A percentile compares a stretch with the other conserved stretches of the same genome.
Evolutionary conservation across 2,113 vertebrate species (phyloP).

Genomic region (Ammodytes dubius): DNA sequence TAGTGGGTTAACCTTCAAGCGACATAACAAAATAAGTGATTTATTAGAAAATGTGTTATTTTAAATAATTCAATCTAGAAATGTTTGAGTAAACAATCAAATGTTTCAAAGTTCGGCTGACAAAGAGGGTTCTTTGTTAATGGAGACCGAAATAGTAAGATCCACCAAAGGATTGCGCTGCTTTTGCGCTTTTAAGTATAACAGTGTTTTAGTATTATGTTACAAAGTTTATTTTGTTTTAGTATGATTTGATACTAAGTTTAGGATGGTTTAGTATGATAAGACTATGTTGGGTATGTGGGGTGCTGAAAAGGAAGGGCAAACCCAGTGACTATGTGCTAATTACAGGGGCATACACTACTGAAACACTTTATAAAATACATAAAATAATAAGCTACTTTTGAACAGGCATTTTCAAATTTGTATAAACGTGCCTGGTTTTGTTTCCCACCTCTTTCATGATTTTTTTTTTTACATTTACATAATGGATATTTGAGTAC

Average conservation of each 20-base stretch:
- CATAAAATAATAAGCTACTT: neutral
- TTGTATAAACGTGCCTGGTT: neutral
- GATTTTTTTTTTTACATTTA: neutral
- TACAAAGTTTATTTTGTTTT: neutral
- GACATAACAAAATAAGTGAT: neutral
- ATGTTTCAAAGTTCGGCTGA: neutral
- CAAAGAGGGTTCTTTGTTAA: neutral
- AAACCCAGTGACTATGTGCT: neutral
- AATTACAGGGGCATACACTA: neutral
- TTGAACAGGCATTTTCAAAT: neutral
- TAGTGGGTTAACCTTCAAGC: constrained; percentile 88
- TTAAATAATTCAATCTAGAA: neutral
- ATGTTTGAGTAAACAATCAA: neutral
- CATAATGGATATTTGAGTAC: neutral
- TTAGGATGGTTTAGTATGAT: neutral
- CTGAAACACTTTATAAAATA: neutral
- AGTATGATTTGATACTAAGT: too few relatives aligned
- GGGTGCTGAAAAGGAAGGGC: neutral
- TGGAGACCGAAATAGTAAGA: neutral
- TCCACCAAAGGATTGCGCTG: too few relatives aligned
- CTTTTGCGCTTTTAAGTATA: neutral
- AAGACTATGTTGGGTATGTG: neutral
- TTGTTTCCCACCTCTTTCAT: neutral
- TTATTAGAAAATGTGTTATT: neutral
- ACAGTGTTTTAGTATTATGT: neutral